Conservation (phyloP, 2,797 vertebrate species). For the Mastacembelus armatus region DNA sequence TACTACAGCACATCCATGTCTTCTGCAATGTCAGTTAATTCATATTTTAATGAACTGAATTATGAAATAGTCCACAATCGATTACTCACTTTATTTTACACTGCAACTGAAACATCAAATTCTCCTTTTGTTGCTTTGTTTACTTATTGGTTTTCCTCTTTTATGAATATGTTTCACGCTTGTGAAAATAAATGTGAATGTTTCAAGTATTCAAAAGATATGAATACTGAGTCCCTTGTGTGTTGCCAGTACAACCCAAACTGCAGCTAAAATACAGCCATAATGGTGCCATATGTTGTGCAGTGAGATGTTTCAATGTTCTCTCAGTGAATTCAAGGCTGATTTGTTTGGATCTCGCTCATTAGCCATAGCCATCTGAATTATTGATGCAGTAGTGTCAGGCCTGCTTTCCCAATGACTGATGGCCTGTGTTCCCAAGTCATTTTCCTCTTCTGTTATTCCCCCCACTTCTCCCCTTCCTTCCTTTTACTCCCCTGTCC, state of each 20-base stretch:
- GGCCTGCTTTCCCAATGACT: constrained; percentile 69
- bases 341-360: constrained; percentile 78
- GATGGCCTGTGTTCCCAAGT: constrained; percentile 69
- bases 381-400: constrained; percentile 77
- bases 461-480: constrained; percentile 46
- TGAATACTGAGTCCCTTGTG: constrained; percentile 40
- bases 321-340: constrained; percentile 67
- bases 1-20: neutral
- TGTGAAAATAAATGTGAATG: constrained; percentile 39
- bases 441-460: constrained; percentile 65
- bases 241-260: constrained; percentile 44
- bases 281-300: constrained; percentile 51
- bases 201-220: constrained; percentile 37
- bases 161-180: too few relatives aligned
- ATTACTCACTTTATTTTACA: too few relatives aligned
- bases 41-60: too few relatives aligned
- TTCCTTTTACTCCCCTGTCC: constrained; percentile 29
- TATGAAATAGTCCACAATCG: too few relatives aligned
- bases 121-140: constrained; percentile 6
- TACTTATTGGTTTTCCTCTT: too few relatives aligned
- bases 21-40: too few relatives aligned
- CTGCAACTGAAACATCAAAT: neutral
- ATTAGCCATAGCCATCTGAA: constrained; percentile 79
- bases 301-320: constrained; percentile 61
- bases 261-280: constrained; percentile 47